phyloP scores from a whole-genome alignment of 2,888 invertebrate species.

The Rutpela maculata region DNA sequence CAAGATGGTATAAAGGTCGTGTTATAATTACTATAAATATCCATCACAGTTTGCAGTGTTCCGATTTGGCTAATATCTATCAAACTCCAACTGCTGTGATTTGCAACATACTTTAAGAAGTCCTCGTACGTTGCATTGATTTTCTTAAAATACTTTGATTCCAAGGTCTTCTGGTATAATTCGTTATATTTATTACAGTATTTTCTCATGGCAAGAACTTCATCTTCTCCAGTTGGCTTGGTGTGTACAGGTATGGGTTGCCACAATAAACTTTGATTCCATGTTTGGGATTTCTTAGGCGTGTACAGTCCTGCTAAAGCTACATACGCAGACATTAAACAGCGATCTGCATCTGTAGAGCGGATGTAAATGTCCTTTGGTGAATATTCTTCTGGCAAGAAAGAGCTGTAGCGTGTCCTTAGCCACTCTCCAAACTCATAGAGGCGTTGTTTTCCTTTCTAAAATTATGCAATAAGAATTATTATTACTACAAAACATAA shows the following conservation, averaged over 20 bases:
- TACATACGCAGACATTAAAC: slow-evolving; percentile 90
- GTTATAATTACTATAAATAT: slow-evolving; percentile 13
- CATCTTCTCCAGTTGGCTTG: slow-evolving; percentile 78
- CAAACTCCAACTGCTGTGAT: slow-evolving; percentile 5
- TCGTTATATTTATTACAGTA: slow-evolving; percentile 82
- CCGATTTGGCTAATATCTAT: neutral
- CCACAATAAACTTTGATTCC: slow-evolving; percentile 81
- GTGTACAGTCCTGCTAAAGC: slow-evolving; percentile 88
- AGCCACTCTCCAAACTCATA: slow-evolving; percentile 86
- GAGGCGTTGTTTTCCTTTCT: slow-evolving; percentile 81
- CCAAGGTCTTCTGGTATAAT: slow-evolving; percentile 67
- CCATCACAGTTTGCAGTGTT: neutral
- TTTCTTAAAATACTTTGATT: neutral
- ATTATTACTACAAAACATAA: no score
- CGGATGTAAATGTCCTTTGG: slow-evolving; percentile 78
- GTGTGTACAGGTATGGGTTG: slow-evolving; percentile 89
- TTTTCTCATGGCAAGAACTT: slow-evolving; percentile 77
- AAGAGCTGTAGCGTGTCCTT: slow-evolving; percentile 81
- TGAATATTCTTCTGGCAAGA: slow-evolving; percentile 77
- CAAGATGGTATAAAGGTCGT: neutral
- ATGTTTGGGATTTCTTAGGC: slow-evolving; percentile 77
- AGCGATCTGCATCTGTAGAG: slow-evolving; percentile 92
- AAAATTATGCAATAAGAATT: neutral
- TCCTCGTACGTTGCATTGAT: neutral
- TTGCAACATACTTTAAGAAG: slow-evolving; percentile 2